Percentiles rank a stretch among this genome's conserved stretches.
phyloP scores from a whole-genome alignment of 2,113 vertebrate species.

The Periophthalmodon schlosseri region DNA sequence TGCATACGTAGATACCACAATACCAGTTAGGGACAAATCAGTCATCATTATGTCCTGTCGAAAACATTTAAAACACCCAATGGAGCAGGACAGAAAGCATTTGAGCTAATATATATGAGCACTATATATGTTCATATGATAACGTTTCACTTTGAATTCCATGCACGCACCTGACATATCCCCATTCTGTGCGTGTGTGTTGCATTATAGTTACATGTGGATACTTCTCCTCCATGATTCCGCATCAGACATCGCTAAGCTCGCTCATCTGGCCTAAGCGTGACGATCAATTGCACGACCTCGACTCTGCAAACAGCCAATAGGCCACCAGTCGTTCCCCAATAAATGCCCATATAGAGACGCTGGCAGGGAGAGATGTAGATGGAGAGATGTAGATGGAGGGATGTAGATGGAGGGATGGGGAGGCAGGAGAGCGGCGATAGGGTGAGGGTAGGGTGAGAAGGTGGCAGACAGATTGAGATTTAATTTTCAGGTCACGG shows the following conservation, averaged over 20 bases:
- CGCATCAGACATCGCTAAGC: conserved; percentile 45
- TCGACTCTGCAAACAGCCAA: conserved; percentile 64
- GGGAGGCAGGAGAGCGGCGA: too few relatives aligned
- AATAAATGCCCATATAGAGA: conserved; percentile 53
- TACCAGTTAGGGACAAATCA: not conserved
- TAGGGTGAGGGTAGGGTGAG: conserved; percentile 36
- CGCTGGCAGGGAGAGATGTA: conserved; percentile 9
- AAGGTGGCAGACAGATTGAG: conserved; percentile 70
- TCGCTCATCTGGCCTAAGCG: conserved; percentile 47
- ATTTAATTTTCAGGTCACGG: conserved; percentile 77
- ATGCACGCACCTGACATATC: conserved; percentile 15
- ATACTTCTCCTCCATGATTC: conserved; percentile 42
- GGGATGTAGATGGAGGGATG: not conserved
- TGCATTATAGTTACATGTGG: not conserved
- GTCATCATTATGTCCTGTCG: not conserved
- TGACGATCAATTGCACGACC: conserved; percentile 61
- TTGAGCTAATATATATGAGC: not conserved
- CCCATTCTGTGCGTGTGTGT: not conserved
- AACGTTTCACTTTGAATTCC: not conserved
- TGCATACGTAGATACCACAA: not conserved
- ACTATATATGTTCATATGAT: not conserved
- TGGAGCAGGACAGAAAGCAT: not conserved
- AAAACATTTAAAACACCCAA: not conserved
- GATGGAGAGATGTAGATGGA: conserved; percentile 10
- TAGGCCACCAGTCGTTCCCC: conserved; percentile 61